A percentile compares a stretch with the other conserved stretches of the same genome.
Evolutionary conservation across 2,888 invertebrate species (phyloP).

Genomic region (Abrostola triplasia): DNA sequence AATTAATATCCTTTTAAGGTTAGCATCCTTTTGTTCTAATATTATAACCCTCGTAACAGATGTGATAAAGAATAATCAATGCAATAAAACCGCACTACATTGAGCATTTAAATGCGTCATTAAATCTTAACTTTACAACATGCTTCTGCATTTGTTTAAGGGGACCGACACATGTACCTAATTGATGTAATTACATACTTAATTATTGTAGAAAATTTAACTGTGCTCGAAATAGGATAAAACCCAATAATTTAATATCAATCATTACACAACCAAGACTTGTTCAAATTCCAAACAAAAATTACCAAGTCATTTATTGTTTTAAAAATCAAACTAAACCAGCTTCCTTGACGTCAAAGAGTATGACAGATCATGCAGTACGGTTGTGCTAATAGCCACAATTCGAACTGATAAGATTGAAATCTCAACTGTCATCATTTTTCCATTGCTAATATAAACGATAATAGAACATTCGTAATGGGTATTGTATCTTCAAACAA

Average conservation of each 20-base stretch:
- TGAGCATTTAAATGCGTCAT: constrained; percentile 30
- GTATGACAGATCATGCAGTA: constrained; percentile 26
- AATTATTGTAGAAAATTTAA: too few relatives aligned
- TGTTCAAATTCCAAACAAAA: background rate
- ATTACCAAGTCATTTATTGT: background rate
- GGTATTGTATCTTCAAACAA: constrained; percentile 48
- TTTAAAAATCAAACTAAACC: constrained; percentile 6
- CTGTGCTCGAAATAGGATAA: too few relatives aligned
- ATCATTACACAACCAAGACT: background rate
- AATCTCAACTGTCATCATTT: constrained; percentile 58
- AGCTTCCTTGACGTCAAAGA: constrained; percentile 18
- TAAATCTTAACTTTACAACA: constrained; percentile 19
- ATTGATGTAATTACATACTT: background rate
- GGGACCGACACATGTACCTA: background rate
- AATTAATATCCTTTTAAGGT: constrained; percentile 14
- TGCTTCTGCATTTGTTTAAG: constrained; percentile 42
- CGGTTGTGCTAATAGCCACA: constrained; percentile 43
- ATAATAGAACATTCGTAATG: constrained; percentile 60
- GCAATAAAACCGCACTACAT: constrained; percentile 37
- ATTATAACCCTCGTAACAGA: constrained; percentile 18
- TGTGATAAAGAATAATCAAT: constrained; percentile 33
- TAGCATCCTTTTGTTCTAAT: constrained; percentile 23
- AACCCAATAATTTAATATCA: too few relatives aligned
- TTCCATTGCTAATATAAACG: constrained; percentile 56
- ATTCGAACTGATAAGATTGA: constrained; percentile 58